A percentile compares a stretch with the other conserved stretches of the same genome.
phyloP scores from a whole-genome alignment of 1,140 invertebrate genomes.

The Nymphalis io region DNA sequence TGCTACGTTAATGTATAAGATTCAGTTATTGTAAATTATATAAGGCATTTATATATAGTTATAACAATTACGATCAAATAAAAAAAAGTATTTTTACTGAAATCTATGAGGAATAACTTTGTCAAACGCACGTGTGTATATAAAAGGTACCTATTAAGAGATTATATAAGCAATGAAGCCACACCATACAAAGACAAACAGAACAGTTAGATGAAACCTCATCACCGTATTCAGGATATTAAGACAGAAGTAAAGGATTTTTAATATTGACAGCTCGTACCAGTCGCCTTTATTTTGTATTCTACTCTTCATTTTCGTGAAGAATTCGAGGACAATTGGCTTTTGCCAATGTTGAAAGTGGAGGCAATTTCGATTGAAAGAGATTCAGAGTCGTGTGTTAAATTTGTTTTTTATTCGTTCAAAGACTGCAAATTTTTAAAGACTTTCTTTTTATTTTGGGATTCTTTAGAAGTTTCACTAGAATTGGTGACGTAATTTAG shows the following conservation, averaged over 20 bases:
- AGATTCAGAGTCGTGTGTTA: neutral
- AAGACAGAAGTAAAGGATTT: neutral
- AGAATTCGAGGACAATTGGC: neutral
- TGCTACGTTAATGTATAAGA: too few relatives aligned
- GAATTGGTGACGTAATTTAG: neutral
- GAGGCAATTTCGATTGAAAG: slow-evolving; percentile 7
- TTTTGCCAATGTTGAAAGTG: neutral
- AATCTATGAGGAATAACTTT: too few relatives aligned
- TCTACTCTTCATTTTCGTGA: neutral
- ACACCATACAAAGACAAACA: neutral
- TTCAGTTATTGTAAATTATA: too few relatives aligned
- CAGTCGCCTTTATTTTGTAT: slow-evolving; percentile 5
- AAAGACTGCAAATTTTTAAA: neutral
- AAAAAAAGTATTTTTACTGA: too few relatives aligned
- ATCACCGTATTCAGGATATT: neutral
- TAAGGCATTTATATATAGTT: too few relatives aligned
- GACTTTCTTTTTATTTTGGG: neutral
- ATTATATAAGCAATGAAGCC: too few relatives aligned
- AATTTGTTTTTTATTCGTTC: neutral
- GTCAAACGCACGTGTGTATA: too few relatives aligned
- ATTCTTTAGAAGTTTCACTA: neutral
- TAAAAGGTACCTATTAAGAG: too few relatives aligned
- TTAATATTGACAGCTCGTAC: neutral
- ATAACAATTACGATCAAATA: too few relatives aligned
- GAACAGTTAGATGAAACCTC: neutral